These are phyloP conservation scores for Collichthys lucidus DNA, from an alignment of 2,113 vertebrate genomes.

Conservation along the genomic window DNA sequence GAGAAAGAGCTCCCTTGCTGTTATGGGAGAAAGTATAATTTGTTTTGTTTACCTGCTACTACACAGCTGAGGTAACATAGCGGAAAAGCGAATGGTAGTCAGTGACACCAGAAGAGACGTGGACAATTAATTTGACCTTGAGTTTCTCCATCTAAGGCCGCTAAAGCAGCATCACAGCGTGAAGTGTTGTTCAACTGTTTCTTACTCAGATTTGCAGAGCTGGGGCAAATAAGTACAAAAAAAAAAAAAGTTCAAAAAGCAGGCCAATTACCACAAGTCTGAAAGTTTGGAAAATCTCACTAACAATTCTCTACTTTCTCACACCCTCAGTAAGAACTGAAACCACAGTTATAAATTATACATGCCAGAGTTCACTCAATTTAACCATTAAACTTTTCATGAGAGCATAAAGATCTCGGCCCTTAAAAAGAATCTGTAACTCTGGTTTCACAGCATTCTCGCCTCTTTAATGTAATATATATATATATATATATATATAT, in stretches of 20 bases:
- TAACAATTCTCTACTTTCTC: slow-evolving; percentile 54
- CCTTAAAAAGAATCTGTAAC: slow-evolving; percentile 20
- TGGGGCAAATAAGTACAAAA: slow-evolving; percentile 17
- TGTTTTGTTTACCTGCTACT: slow-evolving; percentile 56
- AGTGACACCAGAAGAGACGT: slow-evolving; percentile 49
- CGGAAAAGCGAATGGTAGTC: slow-evolving; percentile 23
- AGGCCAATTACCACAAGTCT: slow-evolving; percentile 61
- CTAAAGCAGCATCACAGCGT: slow-evolving; percentile 21
- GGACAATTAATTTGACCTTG: slow-evolving; percentile 74
- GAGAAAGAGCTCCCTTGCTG: slow-evolving; percentile 46
- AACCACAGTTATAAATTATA: slow-evolving; percentile 62
- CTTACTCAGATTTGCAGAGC: slow-evolving; percentile 30
- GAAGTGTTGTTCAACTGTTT: slow-evolving; percentile 40
- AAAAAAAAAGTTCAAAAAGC: slow-evolving; percentile 53
- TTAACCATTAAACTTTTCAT: slow-evolving; percentile 37
- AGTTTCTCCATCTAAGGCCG: slow-evolving; percentile 26
- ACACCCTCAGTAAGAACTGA: slow-evolving; percentile 53
- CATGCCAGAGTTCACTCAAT: slow-evolving; percentile 39
- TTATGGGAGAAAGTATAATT: slow-evolving; percentile 26
- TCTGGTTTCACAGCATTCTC: slow-evolving; percentile 7
- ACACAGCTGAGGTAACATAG: slow-evolving; percentile 33
- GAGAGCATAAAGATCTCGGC: slow-evolving; percentile 34
- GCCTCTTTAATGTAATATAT: background rate
- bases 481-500: too few relatives aligned
- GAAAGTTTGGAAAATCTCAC: slow-evolving; percentile 47